Evolutionary conservation across 2,888 invertebrate genomes (phyloP).

Genomic region (Netelia fuscicornis): DNA sequence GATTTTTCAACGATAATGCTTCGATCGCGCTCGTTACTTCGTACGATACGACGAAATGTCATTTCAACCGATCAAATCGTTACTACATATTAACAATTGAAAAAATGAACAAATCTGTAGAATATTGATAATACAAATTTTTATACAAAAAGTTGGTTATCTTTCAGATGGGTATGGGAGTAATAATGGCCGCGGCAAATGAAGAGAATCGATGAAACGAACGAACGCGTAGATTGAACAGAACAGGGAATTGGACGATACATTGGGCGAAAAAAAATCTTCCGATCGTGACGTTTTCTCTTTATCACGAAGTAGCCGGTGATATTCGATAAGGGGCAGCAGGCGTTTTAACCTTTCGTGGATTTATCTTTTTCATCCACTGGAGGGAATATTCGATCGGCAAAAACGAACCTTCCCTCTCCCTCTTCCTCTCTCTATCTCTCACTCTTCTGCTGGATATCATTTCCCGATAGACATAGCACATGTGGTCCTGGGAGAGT

Average conservation of each 20-base stretch:
- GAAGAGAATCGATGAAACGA: too few species aligned
- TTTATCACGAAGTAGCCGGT: not conserved
- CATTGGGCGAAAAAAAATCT: not conserved
- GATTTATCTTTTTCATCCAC: not conserved
- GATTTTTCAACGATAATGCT: too few species aligned
- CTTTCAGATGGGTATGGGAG: too few species aligned
- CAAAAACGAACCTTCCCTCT: not conserved
- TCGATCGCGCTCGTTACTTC: too few species aligned
- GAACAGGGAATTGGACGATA: not conserved
- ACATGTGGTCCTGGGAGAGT: conserved; percentile 4
- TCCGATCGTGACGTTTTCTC: not conserved
- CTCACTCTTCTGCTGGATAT: not conserved
- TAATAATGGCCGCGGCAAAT: too few species aligned
- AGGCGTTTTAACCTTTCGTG: not conserved
- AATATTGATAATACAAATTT: too few species aligned
- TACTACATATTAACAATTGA: too few species aligned
- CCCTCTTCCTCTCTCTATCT: not conserved
- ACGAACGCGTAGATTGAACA: too few species aligned
- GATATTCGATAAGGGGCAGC: conserved; percentile 5
- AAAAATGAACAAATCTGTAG: too few species aligned
- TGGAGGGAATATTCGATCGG: conserved; percentile 7
- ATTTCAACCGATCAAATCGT: too few species aligned
- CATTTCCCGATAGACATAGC: not conserved
- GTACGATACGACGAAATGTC: too few species aligned
- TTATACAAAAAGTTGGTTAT: too few species aligned